Evolutionary conservation across 2,888 invertebrate species (phyloP), one percentile per base, ranked within the genome.

Genomic region (Rhynchonema sp.): DNA sequence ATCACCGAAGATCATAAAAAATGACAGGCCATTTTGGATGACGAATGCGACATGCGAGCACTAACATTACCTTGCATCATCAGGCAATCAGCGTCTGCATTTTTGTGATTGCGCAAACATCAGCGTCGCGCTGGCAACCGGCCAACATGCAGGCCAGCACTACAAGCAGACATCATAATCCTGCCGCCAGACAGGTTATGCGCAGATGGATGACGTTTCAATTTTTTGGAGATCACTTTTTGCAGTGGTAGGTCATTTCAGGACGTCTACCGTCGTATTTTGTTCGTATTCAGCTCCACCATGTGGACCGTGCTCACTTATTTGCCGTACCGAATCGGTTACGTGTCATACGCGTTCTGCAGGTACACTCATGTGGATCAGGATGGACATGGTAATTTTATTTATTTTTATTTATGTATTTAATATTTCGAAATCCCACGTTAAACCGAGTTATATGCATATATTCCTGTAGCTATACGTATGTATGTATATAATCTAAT

Each of bases 241-340:
- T 38, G 9, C 38, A 38, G n/a, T n/a, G n/a, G n/a, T n/a, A n/a
- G n/a, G n/a, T n/a, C 38, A 29, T 56, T 30, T 9, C 54, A 55
- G 46, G 13, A 23, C 26, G 17, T 59, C 55, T 28, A 56, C 30
- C 55, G 55, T 13, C 49, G 60, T 22, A 58, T 60, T 29, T 29
- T 60, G 46, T 60, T 60, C 55, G 60, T 60, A 29, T 61, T 61
- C 59, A 61, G 62, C 55, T 59, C 59, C 23, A 61, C 62, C 23
- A 46, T 61, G 30, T 61, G 59, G 59, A 56, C 62, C 2, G 49
- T 30, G 22, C 2, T 23, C 27, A 61, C 62, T 17, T 55, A 25
- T 17, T 29, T 61, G n/a, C 62, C 62, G 1, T 61, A 60, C 59
- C 55, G 62, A 22, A 30, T 61, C 53, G 30, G 22, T 1, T 55